Percentiles rank a stretch among this genome's conserved stretches.
phyloP scores from a whole-genome alignment of 1,140 invertebrate species.

The Bombus huntii region DNA sequence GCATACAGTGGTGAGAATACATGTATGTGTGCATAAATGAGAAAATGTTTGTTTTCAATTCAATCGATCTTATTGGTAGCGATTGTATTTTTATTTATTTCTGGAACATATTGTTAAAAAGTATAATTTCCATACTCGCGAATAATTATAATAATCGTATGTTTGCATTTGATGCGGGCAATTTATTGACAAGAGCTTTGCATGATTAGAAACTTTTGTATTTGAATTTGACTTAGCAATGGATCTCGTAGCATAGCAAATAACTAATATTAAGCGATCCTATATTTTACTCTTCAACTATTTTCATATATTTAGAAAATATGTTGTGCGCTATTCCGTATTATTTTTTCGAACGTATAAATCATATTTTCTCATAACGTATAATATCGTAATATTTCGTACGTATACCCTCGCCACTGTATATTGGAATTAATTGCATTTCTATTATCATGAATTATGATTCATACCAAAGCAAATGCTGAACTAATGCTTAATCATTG shows the following conservation, averaged over 20 bases:
- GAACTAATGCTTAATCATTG: background rate
- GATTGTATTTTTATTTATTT: background rate
- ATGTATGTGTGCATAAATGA: background rate
- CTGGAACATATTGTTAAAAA: background rate
- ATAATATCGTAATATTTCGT: background rate
- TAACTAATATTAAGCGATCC: background rate
- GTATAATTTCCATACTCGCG: background rate
- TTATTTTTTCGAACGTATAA: background rate
- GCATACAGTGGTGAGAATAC: conserved; percentile 4
- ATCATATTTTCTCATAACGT: background rate
- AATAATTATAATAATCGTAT: background rate
- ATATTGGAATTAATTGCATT: background rate
- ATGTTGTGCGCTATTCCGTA: background rate
- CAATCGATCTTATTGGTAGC: background rate
- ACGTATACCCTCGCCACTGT: background rate
- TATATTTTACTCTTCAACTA: background rate
- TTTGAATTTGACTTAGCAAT: conserved; percentile 14
- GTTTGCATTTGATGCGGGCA: background rate
- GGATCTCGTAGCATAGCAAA: background rate
- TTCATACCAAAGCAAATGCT: background rate
- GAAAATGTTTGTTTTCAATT: background rate
- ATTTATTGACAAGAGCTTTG: background rate
- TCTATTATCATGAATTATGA: background rate
- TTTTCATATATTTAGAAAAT: background rate
- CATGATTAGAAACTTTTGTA: conserved; percentile 3